A percentile compares a stretch with the other conserved stretches of the same genome.
phyloP scores from a whole-genome alignment of 2,888 invertebrate genomes.

The Scaptomyza caliginosa region DNA sequence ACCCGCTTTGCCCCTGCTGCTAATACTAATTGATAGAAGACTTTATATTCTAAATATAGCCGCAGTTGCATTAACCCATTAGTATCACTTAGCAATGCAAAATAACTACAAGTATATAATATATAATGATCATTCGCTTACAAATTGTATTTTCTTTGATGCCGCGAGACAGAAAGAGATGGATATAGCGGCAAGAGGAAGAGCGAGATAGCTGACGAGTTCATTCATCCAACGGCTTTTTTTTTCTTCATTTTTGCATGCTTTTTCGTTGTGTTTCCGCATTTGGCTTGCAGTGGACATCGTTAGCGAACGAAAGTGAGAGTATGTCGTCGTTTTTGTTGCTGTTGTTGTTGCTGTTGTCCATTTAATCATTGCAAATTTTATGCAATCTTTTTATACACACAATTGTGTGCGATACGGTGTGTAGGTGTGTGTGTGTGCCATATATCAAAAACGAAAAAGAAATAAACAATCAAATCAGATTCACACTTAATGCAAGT shows the following conservation, averaged over 20 bases:
- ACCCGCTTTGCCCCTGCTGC: background rate
- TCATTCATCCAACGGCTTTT: slow-evolving; percentile 76
- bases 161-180: background rate
- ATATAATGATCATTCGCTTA: slow-evolving; percentile 20
- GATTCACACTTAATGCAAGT: slow-evolving; percentile 51
- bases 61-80: slow-evolving; percentile 61
- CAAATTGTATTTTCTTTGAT: slow-evolving; percentile 16
- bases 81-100: slow-evolving; percentile 52
- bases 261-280: slow-evolving; percentile 61
- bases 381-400: slow-evolving; percentile 76
- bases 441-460: slow-evolving; percentile 43
- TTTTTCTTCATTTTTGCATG: slow-evolving; percentile 36
- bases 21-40: slow-evolving; percentile 24
- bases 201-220: slow-evolving; percentile 28
- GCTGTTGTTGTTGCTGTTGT: slow-evolving; percentile 36
- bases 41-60: slow-evolving; percentile 44
- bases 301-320: slow-evolving; percentile 66
- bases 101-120: background rate
- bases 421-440: slow-evolving; percentile 33
- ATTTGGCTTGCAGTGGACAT: slow-evolving; percentile 47
- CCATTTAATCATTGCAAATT: slow-evolving; percentile 76
- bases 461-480: slow-evolving; percentile 14
- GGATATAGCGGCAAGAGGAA: background rate
- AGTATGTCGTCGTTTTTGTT: slow-evolving; percentile 21
- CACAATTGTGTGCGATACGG: slow-evolving; percentile 20